Evolutionary conservation across 30 jellyfish, hydroid and myxozoan species (phyloP).

Genomic region (Turritopsis dohrnii): DNA sequence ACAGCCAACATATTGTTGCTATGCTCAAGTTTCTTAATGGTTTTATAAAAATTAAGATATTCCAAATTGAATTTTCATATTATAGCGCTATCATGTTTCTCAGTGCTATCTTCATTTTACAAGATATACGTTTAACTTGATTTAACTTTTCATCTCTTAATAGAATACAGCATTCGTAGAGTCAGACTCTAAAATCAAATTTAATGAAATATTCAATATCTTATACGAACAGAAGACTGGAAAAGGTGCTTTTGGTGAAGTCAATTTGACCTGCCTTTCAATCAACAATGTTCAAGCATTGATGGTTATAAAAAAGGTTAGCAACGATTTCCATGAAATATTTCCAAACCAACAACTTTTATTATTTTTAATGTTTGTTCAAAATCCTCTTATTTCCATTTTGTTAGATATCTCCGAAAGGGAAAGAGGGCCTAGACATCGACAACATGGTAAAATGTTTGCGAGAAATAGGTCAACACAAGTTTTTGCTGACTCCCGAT

Average conservation of each 20-base stretch:
- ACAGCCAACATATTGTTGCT: too few species aligned
- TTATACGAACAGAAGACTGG: background rate
- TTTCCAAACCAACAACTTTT: background rate
- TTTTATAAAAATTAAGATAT: too few species aligned
- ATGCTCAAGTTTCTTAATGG: too few species aligned
- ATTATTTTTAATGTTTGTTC: background rate
- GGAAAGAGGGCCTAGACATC: background rate
- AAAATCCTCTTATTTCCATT: background rate
- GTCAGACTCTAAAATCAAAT: background rate
- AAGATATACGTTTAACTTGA: too few species aligned
- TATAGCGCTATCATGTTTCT: too few species aligned
- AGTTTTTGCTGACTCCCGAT: background rate
- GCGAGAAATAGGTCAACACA: background rate
- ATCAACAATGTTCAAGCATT: background rate
- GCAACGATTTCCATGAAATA: background rate
- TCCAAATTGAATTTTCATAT: too few species aligned
- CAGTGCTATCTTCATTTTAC: too few species aligned
- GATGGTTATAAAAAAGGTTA: background rate
- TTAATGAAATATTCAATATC: background rate
- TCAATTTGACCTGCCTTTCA: background rate
- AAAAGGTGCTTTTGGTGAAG: background rate
- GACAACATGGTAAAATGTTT: background rate
- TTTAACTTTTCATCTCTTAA: too few species aligned
- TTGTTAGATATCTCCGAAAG: background rate
- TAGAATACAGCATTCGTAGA: background rate